Conservation (phyloP, 1,140 invertebrate genomes). For the Helicoverpa zea region DNA sequence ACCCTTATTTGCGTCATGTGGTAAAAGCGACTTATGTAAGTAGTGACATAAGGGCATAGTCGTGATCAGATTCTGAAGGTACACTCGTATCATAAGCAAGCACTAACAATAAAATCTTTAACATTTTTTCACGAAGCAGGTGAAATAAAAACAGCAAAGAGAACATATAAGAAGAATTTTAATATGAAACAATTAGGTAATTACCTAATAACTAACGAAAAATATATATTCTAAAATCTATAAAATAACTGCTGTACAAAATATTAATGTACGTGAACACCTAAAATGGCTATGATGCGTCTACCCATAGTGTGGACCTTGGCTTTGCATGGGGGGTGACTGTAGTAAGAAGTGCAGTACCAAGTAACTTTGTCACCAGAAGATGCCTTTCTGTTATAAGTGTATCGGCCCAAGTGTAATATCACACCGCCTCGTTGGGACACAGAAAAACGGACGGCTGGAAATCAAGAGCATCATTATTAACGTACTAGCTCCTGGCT, state of each 20-base stretch:
- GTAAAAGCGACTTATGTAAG: no score
- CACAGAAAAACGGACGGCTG: slow-evolving; percentile 49
- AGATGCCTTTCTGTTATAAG: slow-evolving; percentile 56
- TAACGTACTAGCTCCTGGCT: not conserved
- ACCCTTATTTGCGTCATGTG: no score
- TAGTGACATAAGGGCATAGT: no score
- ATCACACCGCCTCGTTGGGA: slow-evolving; percentile 62
- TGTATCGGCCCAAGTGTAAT: slow-evolving; percentile 57
- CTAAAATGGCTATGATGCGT: slow-evolving; percentile 43
- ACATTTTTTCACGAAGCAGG: no score
- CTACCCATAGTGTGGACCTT: slow-evolving; percentile 55
- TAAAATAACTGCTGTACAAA: not conserved
- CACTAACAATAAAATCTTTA: no score
- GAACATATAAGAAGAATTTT: no score
- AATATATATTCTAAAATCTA: not conserved
- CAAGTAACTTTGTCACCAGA: slow-evolving; percentile 45
- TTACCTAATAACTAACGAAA: not conserved
- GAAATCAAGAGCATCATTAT: not conserved
- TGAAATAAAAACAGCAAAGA: no score
- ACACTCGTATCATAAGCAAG: no score
- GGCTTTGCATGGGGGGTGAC: slow-evolving; percentile 57
- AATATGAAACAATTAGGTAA: no score
- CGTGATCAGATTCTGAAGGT: no score
- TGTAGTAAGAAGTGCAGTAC: slow-evolving; percentile 63
- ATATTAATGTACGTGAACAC: slow-evolving; percentile 58